Evolutionary conservation across 2,888 invertebrate genomes (phyloP).

Genomic region (Spisula subtruncata): DNA sequence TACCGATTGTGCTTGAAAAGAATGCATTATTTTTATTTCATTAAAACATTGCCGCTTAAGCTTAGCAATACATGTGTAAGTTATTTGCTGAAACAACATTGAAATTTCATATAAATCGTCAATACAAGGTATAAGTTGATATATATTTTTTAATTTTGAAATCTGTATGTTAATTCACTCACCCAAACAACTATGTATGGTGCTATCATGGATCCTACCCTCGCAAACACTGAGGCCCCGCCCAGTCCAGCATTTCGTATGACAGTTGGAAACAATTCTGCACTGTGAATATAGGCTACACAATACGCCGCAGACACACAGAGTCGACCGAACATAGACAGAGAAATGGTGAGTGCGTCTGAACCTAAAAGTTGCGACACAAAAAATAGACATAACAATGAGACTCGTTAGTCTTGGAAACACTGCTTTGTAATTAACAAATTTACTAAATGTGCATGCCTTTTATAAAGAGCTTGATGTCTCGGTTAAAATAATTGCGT

Average conservation of each 20-base stretch:
- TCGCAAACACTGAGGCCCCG: constrained; percentile 74
- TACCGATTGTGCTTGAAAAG: no score
- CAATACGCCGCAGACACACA: constrained; percentile 75
- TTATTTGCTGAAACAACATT: no score
- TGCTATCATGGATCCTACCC: constrained; percentile 76
- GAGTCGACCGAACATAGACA: constrained; percentile 78
- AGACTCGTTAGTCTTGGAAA: neutral
- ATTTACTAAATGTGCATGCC: no score
- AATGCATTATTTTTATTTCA: no score
- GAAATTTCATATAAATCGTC: no score
- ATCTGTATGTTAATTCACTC: constrained; percentile 13
- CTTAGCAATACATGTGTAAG: no score
- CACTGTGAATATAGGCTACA: constrained; percentile 74
- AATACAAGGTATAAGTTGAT: no score
- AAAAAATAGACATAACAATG: neutral
- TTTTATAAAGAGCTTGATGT: no score
- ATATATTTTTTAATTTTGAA: no score
- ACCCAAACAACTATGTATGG: constrained; percentile 77
- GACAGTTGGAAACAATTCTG: constrained; percentile 79
- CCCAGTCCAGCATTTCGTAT: constrained; percentile 77
- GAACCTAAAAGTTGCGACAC: constrained; percentile 53
- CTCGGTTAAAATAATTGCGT: no score
- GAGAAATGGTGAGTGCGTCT: constrained; percentile 68
- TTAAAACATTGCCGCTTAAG: no score
- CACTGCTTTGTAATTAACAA: no score